phyloP scores from a whole-genome alignment of 2,888 invertebrate species.

The Neelides folsomi region DNA sequence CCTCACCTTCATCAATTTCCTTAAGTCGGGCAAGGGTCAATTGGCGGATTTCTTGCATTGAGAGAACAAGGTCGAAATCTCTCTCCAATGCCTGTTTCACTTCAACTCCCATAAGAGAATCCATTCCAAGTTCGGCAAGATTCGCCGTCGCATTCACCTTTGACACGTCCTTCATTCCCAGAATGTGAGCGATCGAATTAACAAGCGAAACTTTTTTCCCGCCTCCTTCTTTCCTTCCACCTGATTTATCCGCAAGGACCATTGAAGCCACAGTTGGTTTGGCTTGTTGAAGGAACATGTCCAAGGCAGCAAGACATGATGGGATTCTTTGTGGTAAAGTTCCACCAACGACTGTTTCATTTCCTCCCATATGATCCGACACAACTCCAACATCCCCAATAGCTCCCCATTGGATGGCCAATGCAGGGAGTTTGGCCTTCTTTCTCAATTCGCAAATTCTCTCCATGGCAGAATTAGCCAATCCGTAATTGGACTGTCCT shows the following conservation, averaged over 20 bases:
- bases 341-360: slow-evolving; percentile 84
- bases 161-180: slow-evolving; percentile 74
- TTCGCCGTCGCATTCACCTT: slow-evolving; percentile 62
- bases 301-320: slow-evolving; percentile 81
- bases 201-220: slow-evolving; percentile 52
- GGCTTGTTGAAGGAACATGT: slow-evolving; percentile 76
- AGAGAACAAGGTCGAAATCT: slow-evolving; percentile 76
- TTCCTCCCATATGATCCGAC: slow-evolving; percentile 73
- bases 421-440: slow-evolving; percentile 66
- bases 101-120: slow-evolving; percentile 97
- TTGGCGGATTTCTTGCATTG: slow-evolving; percentile 77
- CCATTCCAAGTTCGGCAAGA: slow-evolving; percentile 91
- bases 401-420: slow-evolving; percentile 97
- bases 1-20: slow-evolving; percentile 42
- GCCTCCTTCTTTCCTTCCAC: slow-evolving; percentile 42
- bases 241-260: slow-evolving; percentile 71
- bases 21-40: slow-evolving; percentile 64
- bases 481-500: slow-evolving; percentile 92
- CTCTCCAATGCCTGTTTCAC: slow-evolving; percentile 91
- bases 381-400: slow-evolving; percentile 94
- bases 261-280: slow-evolving; percentile 57
- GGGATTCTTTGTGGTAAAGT: slow-evolving; percentile 89
- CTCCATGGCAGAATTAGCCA: slow-evolving; percentile 96
- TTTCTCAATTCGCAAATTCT: slow-evolving; percentile 77
- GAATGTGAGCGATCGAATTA: slow-evolving; percentile 71